Conservation (phyloP, 2,113 vertebrate species). For the Ctenodactylus gundi region DNA sequence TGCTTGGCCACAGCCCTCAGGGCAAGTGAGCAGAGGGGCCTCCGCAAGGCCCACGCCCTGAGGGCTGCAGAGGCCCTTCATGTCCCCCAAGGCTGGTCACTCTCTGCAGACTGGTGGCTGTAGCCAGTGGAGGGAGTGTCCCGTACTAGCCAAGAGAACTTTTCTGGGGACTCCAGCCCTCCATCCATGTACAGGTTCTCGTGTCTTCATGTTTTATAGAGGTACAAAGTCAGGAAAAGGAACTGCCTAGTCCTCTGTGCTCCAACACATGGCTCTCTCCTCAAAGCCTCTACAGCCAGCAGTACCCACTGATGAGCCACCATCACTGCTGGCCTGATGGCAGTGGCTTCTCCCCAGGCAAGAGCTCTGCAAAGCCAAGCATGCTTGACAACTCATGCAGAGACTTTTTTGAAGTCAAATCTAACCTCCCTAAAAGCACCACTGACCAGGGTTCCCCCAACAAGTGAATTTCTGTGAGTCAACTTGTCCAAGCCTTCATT, state of each 20-base stretch:
- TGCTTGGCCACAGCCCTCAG: not conserved
- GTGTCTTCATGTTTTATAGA: not conserved
- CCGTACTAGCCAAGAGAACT: too few relatives aligned
- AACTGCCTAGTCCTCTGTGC: not conserved
- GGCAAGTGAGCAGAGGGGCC: not conserved
- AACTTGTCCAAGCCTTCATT: accelerated
- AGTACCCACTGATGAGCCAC: not conserved
- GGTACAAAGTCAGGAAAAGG: not conserved
- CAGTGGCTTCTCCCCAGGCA: not conserved
- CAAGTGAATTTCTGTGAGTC: not conserved
- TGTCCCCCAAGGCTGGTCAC: not conserved
- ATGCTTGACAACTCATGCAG: accelerated
- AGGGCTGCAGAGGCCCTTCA: not conserved
- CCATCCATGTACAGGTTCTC: not conserved
- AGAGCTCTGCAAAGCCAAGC: not conserved
- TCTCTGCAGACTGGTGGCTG: not conserved
- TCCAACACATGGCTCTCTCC: not conserved
- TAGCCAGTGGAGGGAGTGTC: not conserved
- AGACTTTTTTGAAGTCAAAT: not conserved
- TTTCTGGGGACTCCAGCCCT: not conserved
- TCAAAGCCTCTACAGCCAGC: not conserved
- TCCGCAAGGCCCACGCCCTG: not conserved
- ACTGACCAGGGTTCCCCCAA: not conserved
- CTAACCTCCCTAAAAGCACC: not conserved
- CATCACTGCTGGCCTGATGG: not conserved